Evolutionary conservation across 2,888 invertebrate genomes (phyloP), one percentile per base, ranked within the genome.

Genomic region (Erannis defoliaria): DNA sequence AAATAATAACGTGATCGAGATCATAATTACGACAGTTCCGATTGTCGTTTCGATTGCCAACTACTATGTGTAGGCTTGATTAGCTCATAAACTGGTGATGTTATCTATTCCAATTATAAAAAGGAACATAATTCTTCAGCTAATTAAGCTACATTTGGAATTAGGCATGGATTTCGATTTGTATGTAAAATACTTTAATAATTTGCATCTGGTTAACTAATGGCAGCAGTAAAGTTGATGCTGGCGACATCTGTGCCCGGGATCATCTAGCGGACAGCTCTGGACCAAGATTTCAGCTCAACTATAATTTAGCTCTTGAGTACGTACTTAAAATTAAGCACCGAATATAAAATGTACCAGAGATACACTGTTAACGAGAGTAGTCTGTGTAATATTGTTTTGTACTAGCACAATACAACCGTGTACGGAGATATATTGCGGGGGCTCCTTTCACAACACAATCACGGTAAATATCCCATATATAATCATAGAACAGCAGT

Each of bases 251-350:
- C 62, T 60, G 61, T 29, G 35, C 9, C 53, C 40, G 37, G 46
- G 38, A 43, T 66, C 37, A 49, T 49, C 54, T 55, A 23, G 35
- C 45, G 50, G 40, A 45, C 18, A 55, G 40, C 40, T 42, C 51
- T 48, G 42, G 29, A 46, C 37, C 35, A 50, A 58, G 61, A 62
- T 54, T 55, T 29, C 35, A 56, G 53, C 51, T 55, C 40, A 31
- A 37, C 46, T 62, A 61, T 37, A 62, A 59, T 62, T 64, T 48
- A 65, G 56, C 40, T 57, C 46, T 55, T 35, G 29, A 59, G 55
- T 21, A 55, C 38, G 33, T 16, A 63, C 54, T 64, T n/a, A 38
- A 56, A 58, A 58, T 55, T 50, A 59, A 62, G 54, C 51, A 33
- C 46, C 12, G 46, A 18, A 19, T 31, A 19, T 19, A 31, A 3